Base-by-base conservation (phyloP, 2,113 vertebrate species). In the Cnemophilus loriae region DNA sequence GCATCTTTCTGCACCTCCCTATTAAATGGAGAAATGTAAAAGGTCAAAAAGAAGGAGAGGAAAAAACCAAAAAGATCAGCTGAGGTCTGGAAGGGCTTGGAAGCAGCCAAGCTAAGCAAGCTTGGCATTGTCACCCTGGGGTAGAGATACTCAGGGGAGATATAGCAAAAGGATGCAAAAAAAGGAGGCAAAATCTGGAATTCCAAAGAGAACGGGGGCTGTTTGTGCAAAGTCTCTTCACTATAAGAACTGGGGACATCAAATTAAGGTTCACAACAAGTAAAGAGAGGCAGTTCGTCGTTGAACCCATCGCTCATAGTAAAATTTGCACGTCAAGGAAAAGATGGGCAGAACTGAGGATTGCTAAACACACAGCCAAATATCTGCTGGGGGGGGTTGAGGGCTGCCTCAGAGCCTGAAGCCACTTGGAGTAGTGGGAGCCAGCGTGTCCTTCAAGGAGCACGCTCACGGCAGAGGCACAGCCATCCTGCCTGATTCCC, bases 331-430 rank as follows among this genome's bases (percentile, higher is more conserved):
- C 26, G 7, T 74, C 32, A 17, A 59, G 68, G 20, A 10, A 18
- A 15, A 24, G n/a, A 26, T 2, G 46, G 53, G 6, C 7, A 19
- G 13, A 50, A 33, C 16, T 33, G 64, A 44, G 76, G 56, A 13
- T 0, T 37, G 35, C 21, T 41, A 8, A 78, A 23, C 46, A 22
- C 11, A 2, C 24, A 52, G 28, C n/a, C 16, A 78, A 39, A 35
- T 46, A 21, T 6, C 50, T 74, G 13, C 50, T 22, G n/a, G 26
- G 15, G 7, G 11, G 11, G 0, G 0, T 1, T 3, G 32, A 20
- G 49, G n/a, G 26, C 53, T 79, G 79, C 55, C 32, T 56, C 49
- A 30, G 74, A 80, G 23, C 33, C 27, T 50, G 44, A 12, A 68
- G 44, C 5, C 18, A 4, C 4, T 8, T 46, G 63, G 53, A 64